phyloP scores from a whole-genome alignment of 2,797 vertebrate genomes.

The Coregonus sp. region DNA sequence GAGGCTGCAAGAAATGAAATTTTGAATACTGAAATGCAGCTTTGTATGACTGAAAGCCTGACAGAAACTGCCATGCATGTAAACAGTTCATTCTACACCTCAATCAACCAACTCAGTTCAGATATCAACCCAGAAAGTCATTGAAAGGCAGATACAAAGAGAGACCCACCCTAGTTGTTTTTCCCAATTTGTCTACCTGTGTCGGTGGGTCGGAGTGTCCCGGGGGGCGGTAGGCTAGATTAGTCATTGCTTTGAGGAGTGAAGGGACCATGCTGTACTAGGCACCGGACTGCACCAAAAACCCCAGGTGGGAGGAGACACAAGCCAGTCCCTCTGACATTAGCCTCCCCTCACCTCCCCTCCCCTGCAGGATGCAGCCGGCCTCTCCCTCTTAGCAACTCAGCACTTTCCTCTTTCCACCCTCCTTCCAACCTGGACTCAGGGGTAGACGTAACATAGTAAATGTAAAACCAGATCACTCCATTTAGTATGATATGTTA shows the following conservation, averaged over 20 bases:
- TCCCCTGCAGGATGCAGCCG: neutral
- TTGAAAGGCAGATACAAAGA: conserved; percentile 2
- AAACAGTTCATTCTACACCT: neutral
- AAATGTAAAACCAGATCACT: too few relatives aligned
- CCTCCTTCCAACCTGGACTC: neutral
- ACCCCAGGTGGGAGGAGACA: conserved; percentile 4
- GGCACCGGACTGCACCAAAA: conserved; percentile 9
- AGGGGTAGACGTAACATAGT: too few relatives aligned
- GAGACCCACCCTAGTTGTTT: neutral
- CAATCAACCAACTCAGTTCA: neutral
- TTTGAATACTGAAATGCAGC: neutral
- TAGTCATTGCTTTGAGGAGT: conserved; percentile 17
- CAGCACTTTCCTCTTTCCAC: neutral
- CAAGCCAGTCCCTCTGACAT: conserved; percentile 3
- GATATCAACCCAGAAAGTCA: neutral
- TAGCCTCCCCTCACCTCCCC: neutral
- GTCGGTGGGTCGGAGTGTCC: neutral
- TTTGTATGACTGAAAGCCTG: neutral
- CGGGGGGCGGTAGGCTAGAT: neutral
- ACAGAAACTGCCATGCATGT: neutral
- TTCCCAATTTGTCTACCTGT: neutral
- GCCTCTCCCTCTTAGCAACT: neutral
- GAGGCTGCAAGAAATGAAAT: neutral
- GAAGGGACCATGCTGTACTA: conserved; percentile 12
- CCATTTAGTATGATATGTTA: too few relatives aligned